Conservation (phyloP, 2,888 invertebrate species). For the Hoplodrina blanda region DNA sequence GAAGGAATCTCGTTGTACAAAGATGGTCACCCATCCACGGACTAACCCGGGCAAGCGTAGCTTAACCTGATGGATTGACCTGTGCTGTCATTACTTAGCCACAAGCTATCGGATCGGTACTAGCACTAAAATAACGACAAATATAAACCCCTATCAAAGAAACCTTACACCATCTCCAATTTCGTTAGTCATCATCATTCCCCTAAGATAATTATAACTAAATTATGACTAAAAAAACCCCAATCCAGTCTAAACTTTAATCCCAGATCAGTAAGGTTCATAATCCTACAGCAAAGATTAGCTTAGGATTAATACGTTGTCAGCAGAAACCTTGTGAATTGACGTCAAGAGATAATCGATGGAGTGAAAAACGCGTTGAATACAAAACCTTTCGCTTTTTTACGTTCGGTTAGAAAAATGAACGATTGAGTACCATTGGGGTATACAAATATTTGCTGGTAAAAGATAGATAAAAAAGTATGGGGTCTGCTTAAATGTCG, state of each 20-base stretch:
- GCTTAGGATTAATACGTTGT: conserved; percentile 37
- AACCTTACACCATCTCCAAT: conserved; percentile 19
- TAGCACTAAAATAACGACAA: too few species aligned
- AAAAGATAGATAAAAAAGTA: too few species aligned
- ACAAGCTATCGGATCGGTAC: too few species aligned
- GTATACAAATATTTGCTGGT: conserved; percentile 14
- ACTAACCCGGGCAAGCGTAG: too few species aligned
- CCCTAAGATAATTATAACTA: conserved; percentile 27
- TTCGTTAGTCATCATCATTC: background rate
- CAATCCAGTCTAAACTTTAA: conserved; percentile 13
- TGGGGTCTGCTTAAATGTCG: too few species aligned
- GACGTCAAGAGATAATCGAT: conserved; percentile 57
- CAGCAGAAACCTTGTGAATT: conserved; percentile 38
- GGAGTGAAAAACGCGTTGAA: conserved; percentile 29
- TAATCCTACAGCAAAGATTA: conserved; percentile 24
- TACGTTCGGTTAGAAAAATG: background rate
- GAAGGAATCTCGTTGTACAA: too few species aligned
- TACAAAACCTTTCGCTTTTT: conserved; percentile 17
- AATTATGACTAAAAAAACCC: conserved; percentile 26
- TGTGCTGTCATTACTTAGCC: too few species aligned
- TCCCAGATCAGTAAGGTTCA: conserved; percentile 9
- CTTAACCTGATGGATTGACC: too few species aligned
- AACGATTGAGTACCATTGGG: background rate
- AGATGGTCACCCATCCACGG: too few species aligned
- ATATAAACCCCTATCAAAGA: background rate